A percentile compares a stretch with the other conserved stretches of the same genome.
Evolutionary conservation across 2,113 vertebrate species (phyloP).

Genomic region (Oryzias javanicus): DNA sequence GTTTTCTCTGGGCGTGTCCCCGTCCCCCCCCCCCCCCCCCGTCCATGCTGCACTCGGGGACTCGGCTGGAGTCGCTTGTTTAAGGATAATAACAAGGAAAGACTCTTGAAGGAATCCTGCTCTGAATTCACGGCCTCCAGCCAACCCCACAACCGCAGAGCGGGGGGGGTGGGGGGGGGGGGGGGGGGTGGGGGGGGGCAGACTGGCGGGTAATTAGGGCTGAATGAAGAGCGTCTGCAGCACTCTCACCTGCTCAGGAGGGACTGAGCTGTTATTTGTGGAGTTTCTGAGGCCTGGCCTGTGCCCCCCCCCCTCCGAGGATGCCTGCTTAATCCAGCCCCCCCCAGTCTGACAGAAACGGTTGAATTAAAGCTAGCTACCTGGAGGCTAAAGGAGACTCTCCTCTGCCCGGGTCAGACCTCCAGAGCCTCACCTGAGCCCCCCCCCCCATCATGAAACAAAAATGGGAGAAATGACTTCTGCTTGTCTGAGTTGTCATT

Average conservation of each 20-base stretch:
- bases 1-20: slow-evolving; percentile 66
- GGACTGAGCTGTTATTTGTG: slow-evolving; percentile 30
- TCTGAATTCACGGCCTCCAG: slow-evolving; percentile 63
- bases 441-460: no score
- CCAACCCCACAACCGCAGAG: slow-evolving; percentile 61
- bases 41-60: slow-evolving; percentile 58
- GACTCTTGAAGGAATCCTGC: slow-evolving; percentile 57
- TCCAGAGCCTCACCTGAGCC: no score
- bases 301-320: not conserved
- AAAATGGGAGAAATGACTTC: no score
- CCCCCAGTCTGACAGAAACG: slow-evolving; percentile 41
- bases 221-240: slow-evolving; percentile 61
- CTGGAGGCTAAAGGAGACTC: slow-evolving; percentile 38
- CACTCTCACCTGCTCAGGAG: slow-evolving; percentile 63
- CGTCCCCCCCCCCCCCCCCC: no score
- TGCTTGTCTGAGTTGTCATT: no score
- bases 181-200: slow-evolving; percentile 47
- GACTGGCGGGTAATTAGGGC: slow-evolving; percentile 66
- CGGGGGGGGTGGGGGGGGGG: slow-evolving; percentile 28
- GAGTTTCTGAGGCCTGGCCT: not conserved
- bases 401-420: no score
- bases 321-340: slow-evolving; percentile 49
- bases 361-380: slow-evolving; percentile 61
- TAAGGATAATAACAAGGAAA: slow-evolving; percentile 77
- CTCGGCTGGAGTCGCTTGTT: slow-evolving; percentile 71